A percentile compares a stretch with the other conserved stretches of the same genome.
Conservation (phyloP, 2,113 vertebrate genomes). For the Platichthys stellatus region DNA sequence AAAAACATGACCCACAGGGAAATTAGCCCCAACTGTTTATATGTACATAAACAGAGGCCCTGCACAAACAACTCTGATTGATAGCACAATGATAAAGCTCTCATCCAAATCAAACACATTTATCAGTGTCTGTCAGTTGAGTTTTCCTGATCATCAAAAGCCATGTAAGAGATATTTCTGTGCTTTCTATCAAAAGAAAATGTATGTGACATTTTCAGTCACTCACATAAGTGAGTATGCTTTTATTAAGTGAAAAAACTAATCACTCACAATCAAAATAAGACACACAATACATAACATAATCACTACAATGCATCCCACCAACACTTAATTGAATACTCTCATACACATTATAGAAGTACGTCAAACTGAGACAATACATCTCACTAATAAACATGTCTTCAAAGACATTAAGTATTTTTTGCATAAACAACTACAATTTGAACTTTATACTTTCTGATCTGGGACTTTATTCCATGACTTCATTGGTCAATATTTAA, state of each 20-base stretch:
- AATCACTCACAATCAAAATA: background rate
- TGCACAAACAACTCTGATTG: slow-evolving; percentile 3
- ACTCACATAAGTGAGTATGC: no score
- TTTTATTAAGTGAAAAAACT: no score
- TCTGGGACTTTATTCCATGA: no score
- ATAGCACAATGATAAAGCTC: no score
- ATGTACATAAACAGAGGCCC: background rate
- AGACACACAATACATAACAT: background rate
- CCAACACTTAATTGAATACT: background rate
- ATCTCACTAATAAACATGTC: background rate
- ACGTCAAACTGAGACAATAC: background rate
- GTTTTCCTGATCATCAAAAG: no score
- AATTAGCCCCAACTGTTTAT: slow-evolving; percentile 11
- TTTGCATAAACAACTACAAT: background rate
- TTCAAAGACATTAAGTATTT: no score
- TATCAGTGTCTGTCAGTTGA: no score
- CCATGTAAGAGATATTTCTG: no score
- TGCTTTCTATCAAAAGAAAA: no score
- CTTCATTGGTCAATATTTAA: background rate
- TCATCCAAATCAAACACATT: no score
- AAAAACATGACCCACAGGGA: background rate
- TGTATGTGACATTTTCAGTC: no score
- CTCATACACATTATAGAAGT: background rate
- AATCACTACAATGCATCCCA: background rate
- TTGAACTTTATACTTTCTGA: background rate